Base-by-base conservation (phyloP, 37 sponge, comb jelly and placozoan genomes). In the Geodia barretti region DNA sequence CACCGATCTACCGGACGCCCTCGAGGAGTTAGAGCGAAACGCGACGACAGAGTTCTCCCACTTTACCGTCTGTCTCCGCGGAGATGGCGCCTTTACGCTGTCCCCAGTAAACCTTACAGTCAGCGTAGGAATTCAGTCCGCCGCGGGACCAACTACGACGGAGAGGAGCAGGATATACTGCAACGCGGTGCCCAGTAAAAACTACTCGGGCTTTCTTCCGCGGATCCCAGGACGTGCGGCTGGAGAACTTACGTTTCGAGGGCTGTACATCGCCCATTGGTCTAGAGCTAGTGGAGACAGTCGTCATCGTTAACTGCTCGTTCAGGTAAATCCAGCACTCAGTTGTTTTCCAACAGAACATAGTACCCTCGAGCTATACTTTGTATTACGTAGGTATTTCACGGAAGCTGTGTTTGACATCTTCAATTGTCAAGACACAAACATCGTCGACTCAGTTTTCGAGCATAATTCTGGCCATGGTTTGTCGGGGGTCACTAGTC, bases 331-430 rank as follows among this genome's bases (percentile, higher is more conserved):
- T 9, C 4, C 20, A n/a, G n/a, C n/a, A n/a, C n/a, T n/a, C n/a
- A n/a, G n/a, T n/a, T n/a, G 67, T 58, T 58, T 58, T 58, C 19
- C 60, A 58, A n/a, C n/a, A 62, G 26, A 28, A 58, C 19, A 21
- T 11, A 21, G 60, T 58, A 58, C 17, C 19, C 17, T 58, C 19
- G 11, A 58, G 60, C 11, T 58, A 58, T 19, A 19, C 11, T 11
- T 58, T 58, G 60, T 17, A 8, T 24, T 42, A 29, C 25, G 58
- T 69, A 90, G 90, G 43, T 26, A 74, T 38, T 83, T 86, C 64
- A 60, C 72, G 33, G 83, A 91, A 23, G 92, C 87, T 60, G 87
- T 68, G 1, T 78, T 91, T 4, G 87, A 91, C 69, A 82, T 91
- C 25, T 91, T 64, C 70, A 91, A 91, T 76, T 79, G 62, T 65